Conservation (phyloP, 2,797 vertebrate genomes). For the Sparus aurata region DNA sequence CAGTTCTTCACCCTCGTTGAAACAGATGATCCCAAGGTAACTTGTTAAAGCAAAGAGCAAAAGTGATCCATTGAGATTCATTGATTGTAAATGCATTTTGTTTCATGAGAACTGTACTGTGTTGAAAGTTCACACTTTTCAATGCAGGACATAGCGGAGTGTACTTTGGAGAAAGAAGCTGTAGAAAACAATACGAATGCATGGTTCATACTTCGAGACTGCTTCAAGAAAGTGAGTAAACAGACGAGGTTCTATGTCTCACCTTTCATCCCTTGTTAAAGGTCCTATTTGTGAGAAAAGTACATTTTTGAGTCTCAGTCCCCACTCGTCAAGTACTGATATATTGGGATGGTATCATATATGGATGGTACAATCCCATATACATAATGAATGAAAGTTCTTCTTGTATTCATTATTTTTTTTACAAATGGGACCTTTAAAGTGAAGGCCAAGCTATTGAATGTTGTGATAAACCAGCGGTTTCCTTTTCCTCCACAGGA, state of each 20-base stretch:
- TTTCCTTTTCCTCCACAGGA: neutral
- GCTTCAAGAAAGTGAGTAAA: neutral
- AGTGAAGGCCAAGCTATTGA: neutral
- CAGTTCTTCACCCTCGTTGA: rapidly evolving
- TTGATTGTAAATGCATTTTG: neutral
- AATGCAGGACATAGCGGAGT: neutral
- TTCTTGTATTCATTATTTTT: neutral
- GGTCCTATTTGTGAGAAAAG: too few species aligned
- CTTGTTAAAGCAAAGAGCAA: rapidly evolving
- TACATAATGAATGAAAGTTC: too few species aligned
- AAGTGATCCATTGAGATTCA: neutral
- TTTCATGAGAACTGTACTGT: neutral
- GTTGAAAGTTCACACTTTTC: neutral
- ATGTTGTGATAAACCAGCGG: neutral
- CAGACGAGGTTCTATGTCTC: too few species aligned
- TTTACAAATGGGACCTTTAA: neutral
- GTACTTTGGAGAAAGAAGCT: neutral
- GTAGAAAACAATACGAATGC: rapidly evolving
- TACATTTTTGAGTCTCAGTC: too few species aligned
- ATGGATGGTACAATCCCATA: too few species aligned
- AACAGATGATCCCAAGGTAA: rapidly evolving
- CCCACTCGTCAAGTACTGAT: too few species aligned
- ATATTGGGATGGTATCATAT: too few species aligned
- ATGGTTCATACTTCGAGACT: rapidly evolving
- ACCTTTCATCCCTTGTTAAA: too few species aligned